Evolutionary conservation across 1,140 invertebrate genomes (phyloP).

Genomic region (Heliconius nattereri): DNA sequence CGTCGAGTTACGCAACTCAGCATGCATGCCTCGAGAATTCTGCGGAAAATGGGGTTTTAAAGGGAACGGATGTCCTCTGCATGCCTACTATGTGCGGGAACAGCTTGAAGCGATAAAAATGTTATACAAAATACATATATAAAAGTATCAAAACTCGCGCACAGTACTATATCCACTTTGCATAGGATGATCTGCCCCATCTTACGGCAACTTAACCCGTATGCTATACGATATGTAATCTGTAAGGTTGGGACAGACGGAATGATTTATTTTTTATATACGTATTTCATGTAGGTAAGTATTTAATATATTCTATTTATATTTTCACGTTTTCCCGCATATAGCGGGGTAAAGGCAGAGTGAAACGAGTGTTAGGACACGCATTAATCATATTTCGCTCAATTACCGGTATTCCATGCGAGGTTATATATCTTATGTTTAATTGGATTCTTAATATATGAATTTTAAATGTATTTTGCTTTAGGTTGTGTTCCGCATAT

Average conservation of each 20-base stretch:
- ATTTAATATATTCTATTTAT: neutral
- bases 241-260: conserved; percentile 29
- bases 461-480: too few species aligned
- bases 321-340: too few species aligned
- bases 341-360: too few species aligned
- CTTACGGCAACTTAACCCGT: conserved; percentile 42
- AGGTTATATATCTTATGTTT: too few species aligned
- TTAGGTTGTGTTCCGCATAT: too few species aligned
- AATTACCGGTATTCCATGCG: too few species aligned
- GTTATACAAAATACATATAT: neutral
- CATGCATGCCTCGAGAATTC: neutral
- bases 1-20: too few species aligned
- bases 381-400: too few species aligned
- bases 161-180: conserved; percentile 35
- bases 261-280: neutral
- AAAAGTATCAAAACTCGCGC: conserved; percentile 42
- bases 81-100: too few species aligned
- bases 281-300: neutral
- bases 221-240: conserved; percentile 32
- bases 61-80: neutral
- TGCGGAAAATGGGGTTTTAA: neutral
- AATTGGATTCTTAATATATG: too few species aligned
- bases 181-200: conserved; percentile 43
- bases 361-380: too few species aligned
- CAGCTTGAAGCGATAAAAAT: neutral